A percentile compares a stretch with the other conserved stretches of the same genome.
phyloP scores from a whole-genome alignment of 2,888 invertebrate genomes.

The Drosophila merina region DNA sequence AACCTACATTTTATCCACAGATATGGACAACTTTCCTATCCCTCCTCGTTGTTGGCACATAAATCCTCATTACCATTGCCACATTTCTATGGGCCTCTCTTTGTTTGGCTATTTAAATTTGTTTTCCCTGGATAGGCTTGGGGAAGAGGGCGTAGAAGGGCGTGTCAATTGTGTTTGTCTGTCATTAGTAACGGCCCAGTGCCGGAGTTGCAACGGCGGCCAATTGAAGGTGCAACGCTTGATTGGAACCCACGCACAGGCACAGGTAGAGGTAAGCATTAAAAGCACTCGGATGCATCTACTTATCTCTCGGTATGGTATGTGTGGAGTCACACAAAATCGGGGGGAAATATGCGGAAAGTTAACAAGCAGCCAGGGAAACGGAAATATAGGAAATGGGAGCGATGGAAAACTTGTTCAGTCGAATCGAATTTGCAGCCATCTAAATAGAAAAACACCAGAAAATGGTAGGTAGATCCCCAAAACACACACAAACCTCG shows the following conservation, averaged over 20 bases:
- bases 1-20: no score
- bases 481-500: neutral
- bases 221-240: constrained; percentile 50
- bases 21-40: neutral
- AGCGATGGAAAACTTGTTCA: constrained; percentile 51
- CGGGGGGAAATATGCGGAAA: neutral
- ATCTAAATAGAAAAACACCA: constrained; percentile 49
- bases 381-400: constrained; percentile 35
- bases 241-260: constrained; percentile 46
- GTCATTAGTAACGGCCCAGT: constrained; percentile 67
- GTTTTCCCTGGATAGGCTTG: constrained; percentile 1
- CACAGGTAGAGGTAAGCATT: neutral
- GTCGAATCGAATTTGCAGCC: constrained; percentile 61
- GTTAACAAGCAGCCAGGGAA: constrained; percentile 18
- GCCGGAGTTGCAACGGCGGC: constrained; percentile 51
- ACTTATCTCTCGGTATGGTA: constrained; percentile 12
- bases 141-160: constrained; percentile 17
- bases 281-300: constrained; percentile 10
- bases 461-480: constrained; percentile 38
- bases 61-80: neutral
- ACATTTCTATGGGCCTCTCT: neutral
- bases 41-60: neutral
- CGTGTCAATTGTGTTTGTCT: constrained; percentile 57
- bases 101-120: constrained; percentile 21
- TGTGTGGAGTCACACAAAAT: neutral